Conservation (phyloP, 2,113 vertebrate species). For the Odontophorus gujanensis region DNA sequence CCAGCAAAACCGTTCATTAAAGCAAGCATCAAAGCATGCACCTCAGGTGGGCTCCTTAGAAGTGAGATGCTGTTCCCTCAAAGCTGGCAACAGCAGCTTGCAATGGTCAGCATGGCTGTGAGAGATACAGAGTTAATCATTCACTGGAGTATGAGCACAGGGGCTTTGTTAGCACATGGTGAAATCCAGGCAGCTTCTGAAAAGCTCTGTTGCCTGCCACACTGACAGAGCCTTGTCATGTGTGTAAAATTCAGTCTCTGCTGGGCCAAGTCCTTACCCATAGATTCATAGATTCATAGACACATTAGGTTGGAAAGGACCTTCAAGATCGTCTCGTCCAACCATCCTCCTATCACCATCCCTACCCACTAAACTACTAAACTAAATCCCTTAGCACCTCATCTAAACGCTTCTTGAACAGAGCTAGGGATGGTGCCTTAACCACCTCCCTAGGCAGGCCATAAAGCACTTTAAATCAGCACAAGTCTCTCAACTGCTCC, state of each 20-base stretch:
- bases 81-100: not conserved
- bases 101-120: rapidly evolving
- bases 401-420: too few relatives aligned
- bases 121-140: not conserved
- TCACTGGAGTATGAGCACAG: not conserved
- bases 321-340: too few relatives aligned
- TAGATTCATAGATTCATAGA: too few relatives aligned
- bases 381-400: too few relatives aligned
- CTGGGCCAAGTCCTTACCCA: not conserved
- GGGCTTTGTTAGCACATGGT: not conserved
- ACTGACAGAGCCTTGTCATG: rapidly evolving
- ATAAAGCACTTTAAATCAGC: not conserved
- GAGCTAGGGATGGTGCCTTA: too few relatives aligned
- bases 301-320: too few relatives aligned
- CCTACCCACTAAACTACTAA: too few relatives aligned
- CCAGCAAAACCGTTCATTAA: not conserved
- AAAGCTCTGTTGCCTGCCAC: rapidly evolving
- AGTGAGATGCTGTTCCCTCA: not conserved
- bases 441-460: too few relatives aligned
- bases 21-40: not conserved
- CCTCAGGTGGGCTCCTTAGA: not conserved
- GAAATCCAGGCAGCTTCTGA: not conserved
- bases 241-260: not conserved
- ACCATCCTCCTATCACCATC: too few relatives aligned
- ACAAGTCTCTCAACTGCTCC: not conserved